Evolutionary conservation across 2,888 invertebrate species (phyloP).

Genomic region (Petrolisthes manimaculis): DNA sequence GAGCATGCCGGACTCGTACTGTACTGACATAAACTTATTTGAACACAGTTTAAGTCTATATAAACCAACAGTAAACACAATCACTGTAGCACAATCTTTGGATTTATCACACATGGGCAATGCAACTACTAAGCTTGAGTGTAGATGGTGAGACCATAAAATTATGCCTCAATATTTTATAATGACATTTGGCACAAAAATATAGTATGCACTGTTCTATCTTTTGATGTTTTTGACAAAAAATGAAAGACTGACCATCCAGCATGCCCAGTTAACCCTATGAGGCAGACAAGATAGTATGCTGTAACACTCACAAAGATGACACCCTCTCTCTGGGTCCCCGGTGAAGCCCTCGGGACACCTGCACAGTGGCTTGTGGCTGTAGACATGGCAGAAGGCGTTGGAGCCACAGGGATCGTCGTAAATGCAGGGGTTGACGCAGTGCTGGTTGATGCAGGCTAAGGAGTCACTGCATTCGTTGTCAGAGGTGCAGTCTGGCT

Average conservation of each 20-base stretch:
- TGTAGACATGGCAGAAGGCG: conserved; percentile 69
- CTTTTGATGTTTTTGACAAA: background rate
- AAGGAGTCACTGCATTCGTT: conserved; percentile 63
- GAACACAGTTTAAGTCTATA: too few relatives aligned
- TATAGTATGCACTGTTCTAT: too few relatives aligned
- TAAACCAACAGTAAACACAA: too few relatives aligned
- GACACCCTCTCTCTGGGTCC: conserved; percentile 70
- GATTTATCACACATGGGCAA: too few relatives aligned
- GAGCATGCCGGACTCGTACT: too few relatives aligned
- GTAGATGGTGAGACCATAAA: too few relatives aligned
- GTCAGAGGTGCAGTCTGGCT: conserved; percentile 70
- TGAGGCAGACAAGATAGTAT: background rate
- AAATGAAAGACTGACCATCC: background rate
- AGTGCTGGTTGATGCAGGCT: conserved; percentile 77
- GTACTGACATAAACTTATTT: too few relatives aligned
- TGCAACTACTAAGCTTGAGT: too few relatives aligned
- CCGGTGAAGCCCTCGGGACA: conserved; percentile 85
- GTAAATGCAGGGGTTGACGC: conserved; percentile 76
- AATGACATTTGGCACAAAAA: too few relatives aligned
- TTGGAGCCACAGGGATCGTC: conserved; percentile 78
- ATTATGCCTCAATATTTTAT: too few relatives aligned
- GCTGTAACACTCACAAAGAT: conserved; percentile 80
- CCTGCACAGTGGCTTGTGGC: conserved; percentile 79
- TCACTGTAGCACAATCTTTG: too few relatives aligned
- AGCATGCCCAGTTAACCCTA: conserved; percentile 16